Conservation (phyloP, 2,888 invertebrate species). For the Electrophaes corylata region DNA sequence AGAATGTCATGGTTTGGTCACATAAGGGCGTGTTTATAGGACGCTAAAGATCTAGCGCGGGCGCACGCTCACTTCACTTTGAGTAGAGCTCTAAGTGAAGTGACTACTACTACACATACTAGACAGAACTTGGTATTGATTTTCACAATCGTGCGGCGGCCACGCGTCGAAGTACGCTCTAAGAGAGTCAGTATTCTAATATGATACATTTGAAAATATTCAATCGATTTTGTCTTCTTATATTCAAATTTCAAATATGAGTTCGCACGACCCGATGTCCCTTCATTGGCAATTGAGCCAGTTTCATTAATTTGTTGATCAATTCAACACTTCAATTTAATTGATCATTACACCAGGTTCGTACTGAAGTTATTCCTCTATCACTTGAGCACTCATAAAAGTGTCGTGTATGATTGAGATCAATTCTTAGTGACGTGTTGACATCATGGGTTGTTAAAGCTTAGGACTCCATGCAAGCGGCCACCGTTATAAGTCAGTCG, state of each 20-base stretch:
- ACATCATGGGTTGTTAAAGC: conserved; percentile 29
- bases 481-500: neutral
- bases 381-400: conserved; percentile 30
- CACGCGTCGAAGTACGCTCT: no score
- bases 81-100: no score
- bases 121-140: no score
- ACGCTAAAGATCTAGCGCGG: no score
- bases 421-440: conserved; percentile 37
- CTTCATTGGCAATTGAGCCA: conserved; percentile 38
- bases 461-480: neutral
- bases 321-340: conserved; percentile 40
- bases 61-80: no score
- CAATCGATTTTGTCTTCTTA: conserved; percentile 14
- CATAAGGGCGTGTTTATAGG: no score
- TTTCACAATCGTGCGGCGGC: no score
- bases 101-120: no score
- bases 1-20: no score
- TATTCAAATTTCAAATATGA: conserved; percentile 25
- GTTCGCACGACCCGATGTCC: conserved; percentile 38
- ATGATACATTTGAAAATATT: no score
- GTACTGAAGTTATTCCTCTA: conserved; percentile 28
- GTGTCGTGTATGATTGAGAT: conserved; percentile 34
- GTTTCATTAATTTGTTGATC: conserved; percentile 37
- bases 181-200: no score
- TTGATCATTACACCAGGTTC: conserved; percentile 33